Evolutionary conservation across 2,888 invertebrate genomes (phyloP).

Genomic region (Aleiodes leptofemur): DNA sequence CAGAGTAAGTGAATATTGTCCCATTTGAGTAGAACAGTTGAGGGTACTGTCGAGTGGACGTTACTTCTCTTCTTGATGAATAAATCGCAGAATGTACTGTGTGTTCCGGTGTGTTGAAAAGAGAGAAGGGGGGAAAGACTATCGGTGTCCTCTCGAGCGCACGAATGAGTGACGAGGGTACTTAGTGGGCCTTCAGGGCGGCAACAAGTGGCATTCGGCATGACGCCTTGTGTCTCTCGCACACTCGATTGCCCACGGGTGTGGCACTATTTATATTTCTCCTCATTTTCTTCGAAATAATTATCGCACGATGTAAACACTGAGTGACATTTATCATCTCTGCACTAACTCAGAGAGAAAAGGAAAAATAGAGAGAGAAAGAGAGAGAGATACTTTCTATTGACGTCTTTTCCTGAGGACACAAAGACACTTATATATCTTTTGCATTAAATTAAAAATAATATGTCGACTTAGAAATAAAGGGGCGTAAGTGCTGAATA

Average conservation of each 20-base stretch:
- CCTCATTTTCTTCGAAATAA: constrained; percentile 4
- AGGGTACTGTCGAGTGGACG: constrained; percentile 25
- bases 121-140: constrained; percentile 53
- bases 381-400: too few relatives aligned
- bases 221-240: constrained; percentile 20
- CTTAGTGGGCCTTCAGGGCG: constrained; percentile 58
- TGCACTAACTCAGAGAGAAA: too few relatives aligned
- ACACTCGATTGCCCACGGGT: constrained; percentile 12
- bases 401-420: too few relatives aligned
- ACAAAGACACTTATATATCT: too few relatives aligned
- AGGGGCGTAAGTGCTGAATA: too few relatives aligned
- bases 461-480: too few relatives aligned
- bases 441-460: too few relatives aligned
- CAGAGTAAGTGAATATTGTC: constrained; percentile 18
- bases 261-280: neutral
- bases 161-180: constrained; percentile 64
- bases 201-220: constrained; percentile 69
- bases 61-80: constrained; percentile 46
- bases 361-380: too few relatives aligned
- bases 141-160: constrained; percentile 29
- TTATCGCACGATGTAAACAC: constrained; percentile 3
- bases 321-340: neutral
- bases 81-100: constrained; percentile 55
- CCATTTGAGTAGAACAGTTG: neutral
- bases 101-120: constrained; percentile 12